phyloP scores from a whole-genome alignment of 2,797 vertebrate species.

The Onychomys leucogaster region DNA sequence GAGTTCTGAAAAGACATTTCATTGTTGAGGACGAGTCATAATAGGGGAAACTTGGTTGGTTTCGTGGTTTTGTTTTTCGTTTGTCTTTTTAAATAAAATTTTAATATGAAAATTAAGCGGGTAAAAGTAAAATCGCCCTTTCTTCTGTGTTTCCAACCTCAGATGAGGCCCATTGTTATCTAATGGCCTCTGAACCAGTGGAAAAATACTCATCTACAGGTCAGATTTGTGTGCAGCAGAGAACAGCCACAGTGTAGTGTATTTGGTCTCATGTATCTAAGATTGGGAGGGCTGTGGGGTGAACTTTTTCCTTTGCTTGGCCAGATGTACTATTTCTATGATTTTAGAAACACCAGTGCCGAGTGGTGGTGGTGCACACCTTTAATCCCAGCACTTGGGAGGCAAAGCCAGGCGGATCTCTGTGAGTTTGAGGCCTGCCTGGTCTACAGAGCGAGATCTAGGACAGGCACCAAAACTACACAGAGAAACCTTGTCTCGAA shows the following conservation, averaged over 20 bases:
- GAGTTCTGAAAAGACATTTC: constrained; percentile 27
- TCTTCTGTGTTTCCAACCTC: neutral
- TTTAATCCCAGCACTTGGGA: too few species aligned
- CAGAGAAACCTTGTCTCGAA: too few species aligned
- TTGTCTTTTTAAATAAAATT: constrained; percentile 7
- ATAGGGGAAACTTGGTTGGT: neutral
- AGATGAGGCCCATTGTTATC: neutral
- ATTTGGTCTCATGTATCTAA: neutral
- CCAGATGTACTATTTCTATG: neutral
- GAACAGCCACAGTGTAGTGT: neutral
- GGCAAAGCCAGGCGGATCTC: too few species aligned
- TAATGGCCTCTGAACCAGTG: neutral
- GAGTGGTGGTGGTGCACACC: too few species aligned
- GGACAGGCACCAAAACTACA: too few species aligned
- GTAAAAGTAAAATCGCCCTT: constrained; percentile 10
- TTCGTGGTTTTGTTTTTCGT: neutral
- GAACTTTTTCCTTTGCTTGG: neutral
- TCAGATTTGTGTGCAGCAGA: neutral
- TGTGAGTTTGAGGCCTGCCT: too few species aligned
- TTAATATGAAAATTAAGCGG: constrained; percentile 40
- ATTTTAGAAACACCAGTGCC: neutral
- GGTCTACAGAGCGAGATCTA: too few species aligned
- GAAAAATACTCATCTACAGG: neutral
- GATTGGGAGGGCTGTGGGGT: neutral
- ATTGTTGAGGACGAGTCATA: neutral